Percentiles rank a stretch among this genome's conserved stretches.
Evolutionary conservation across 1,140 invertebrate species (phyloP).

Genomic region (Dreissena rostriformis): DNA sequence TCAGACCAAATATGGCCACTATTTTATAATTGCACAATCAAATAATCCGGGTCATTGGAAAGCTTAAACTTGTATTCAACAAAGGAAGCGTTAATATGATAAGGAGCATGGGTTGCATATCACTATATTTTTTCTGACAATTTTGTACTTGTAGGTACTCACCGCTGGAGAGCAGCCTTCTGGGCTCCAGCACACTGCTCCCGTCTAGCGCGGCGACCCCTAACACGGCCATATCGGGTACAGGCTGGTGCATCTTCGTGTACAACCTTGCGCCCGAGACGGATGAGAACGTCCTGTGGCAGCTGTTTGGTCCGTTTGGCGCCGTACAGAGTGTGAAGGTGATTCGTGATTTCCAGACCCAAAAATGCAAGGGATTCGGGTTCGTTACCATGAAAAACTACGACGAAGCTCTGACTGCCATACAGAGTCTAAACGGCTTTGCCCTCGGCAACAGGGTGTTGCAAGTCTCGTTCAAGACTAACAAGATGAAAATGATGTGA

Average conservation of each 20-base stretch:
- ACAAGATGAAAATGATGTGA: constrained; percentile 74
- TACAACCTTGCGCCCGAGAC: constrained; percentile 99
- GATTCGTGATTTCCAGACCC: constrained; percentile 97
- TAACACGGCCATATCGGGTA: constrained; percentile 73
- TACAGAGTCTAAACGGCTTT: constrained; percentile 98
- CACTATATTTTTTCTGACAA: too few species aligned
- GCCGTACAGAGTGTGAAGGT: constrained; percentile 98
- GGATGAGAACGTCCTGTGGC: constrained; percentile 99
- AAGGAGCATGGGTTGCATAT: too few species aligned
- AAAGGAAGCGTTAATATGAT: too few species aligned
- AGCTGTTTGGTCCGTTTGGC: constrained; percentile 99
- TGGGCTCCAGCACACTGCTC: constrained; percentile 70
- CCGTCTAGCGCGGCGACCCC: constrained; percentile 67
- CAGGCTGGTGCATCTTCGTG: constrained; percentile 98
- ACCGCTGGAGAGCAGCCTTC: constrained; percentile 74
- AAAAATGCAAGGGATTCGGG: constrained; percentile 99
- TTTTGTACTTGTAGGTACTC: constrained; percentile 80
- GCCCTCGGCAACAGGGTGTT: constrained; percentile 98
- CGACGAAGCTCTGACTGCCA: constrained; percentile 98
- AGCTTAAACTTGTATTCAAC: too few species aligned
- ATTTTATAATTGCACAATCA: too few species aligned
- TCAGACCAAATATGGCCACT: too few species aligned
- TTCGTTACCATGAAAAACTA: constrained; percentile 99
- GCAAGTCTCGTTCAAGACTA: constrained; percentile 95
- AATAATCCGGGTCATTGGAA: too few species aligned